Evolutionary conservation across 1,140 invertebrate species (phyloP).

Genomic region (Drosophila pachea): DNA sequence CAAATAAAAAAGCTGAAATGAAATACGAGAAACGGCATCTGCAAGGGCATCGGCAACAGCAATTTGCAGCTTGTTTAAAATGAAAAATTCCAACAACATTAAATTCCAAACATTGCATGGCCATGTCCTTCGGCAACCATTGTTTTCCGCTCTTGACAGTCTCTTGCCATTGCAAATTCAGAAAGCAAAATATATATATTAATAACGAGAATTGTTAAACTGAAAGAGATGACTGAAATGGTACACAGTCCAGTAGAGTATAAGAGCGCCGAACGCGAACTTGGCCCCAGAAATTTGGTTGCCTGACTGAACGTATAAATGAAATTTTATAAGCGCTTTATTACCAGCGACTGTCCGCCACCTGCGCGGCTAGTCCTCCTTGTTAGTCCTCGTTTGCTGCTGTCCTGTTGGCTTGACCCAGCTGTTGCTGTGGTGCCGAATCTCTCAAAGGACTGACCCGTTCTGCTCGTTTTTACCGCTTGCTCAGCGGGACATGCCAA

Average conservation of each 20-base stretch:
- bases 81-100: constrained; percentile 73
- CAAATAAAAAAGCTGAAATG: constrained; percentile 9
- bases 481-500: constrained; percentile 65
- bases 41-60: constrained; percentile 35
- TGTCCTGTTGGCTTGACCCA: background rate
- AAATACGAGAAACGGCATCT: constrained; percentile 13
- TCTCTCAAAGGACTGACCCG: constrained; percentile 36
- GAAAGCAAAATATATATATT: constrained; percentile 76
- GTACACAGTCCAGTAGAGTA: constrained; percentile 13
- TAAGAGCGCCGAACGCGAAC: constrained; percentile 1
- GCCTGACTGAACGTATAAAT: constrained; percentile 56
- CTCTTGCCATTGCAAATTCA: constrained; percentile 48
- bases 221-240: constrained; percentile 25
- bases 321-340: constrained; percentile 77
- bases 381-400: too few species aligned
- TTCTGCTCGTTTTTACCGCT: constrained; percentile 4
- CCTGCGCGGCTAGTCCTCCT: constrained; percentile 31
- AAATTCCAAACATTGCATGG: constrained; percentile 72
- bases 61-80: constrained; percentile 77
- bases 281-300: constrained; percentile 3
- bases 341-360: constrained; percentile 57
- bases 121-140: constrained; percentile 49
- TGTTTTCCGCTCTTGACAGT: constrained; percentile 27
- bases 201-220: constrained; percentile 73
- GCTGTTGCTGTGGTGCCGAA: background rate